Conservation (phyloP, 2,797 vertebrate genomes). For the Oryzias sinensis region DNA sequence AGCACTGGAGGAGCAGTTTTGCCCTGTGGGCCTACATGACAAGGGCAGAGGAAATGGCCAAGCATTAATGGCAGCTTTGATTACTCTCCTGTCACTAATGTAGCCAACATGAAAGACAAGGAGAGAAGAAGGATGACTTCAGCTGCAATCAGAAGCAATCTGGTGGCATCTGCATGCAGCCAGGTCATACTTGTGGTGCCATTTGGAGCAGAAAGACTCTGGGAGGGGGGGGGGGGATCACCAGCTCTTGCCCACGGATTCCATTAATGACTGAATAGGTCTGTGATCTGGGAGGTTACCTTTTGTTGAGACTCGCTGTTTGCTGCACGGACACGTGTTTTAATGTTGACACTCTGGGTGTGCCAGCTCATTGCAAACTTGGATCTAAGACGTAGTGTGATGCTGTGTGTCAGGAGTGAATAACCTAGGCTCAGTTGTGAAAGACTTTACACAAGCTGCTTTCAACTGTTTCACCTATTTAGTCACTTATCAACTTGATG, state of each 20-base stretch:
- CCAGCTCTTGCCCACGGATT: neutral
- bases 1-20: constrained; percentile 31
- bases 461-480: neutral
- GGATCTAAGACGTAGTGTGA: constrained; percentile 1
- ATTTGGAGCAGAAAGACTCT: constrained; percentile 31
- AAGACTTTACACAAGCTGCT: neutral
- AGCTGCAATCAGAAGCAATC: constrained; percentile 48
- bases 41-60: constrained; percentile 68
- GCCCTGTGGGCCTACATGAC: constrained; percentile 57
- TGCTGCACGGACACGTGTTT: neutral
- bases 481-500: constrained; percentile 17
- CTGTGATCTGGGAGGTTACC: neutral
- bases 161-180: constrained; percentile 45
- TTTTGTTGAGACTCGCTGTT: neutral
- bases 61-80: constrained; percentile 72
- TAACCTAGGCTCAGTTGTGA: neutral
- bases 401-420: constrained; percentile 7
- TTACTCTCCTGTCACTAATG: constrained; percentile 77
- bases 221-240: constrained; percentile 16
- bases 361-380: neutral
- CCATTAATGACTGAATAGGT: constrained; percentile 19
- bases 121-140: constrained; percentile 56
- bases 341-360: neutral
- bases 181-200: constrained; percentile 16
- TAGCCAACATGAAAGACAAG: constrained; percentile 71